Percentiles rank a stretch among this genome's conserved stretches.
These are phyloP conservation scores for Cabera pusaria DNA, from an alignment of 2,888 invertebrate genomes.

Conservation along the genomic window DNA sequence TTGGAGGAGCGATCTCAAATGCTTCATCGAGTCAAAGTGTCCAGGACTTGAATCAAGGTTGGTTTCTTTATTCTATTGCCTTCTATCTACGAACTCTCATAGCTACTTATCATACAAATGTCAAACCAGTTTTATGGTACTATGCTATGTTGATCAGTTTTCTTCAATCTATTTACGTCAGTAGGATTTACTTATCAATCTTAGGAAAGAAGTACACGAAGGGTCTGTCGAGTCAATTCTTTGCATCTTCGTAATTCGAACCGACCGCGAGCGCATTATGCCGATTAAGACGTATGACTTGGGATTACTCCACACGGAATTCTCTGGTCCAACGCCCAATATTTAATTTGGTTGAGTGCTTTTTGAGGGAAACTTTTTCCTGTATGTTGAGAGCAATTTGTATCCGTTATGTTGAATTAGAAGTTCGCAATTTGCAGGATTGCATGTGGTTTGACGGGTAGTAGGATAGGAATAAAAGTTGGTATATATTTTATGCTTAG, in stretches of 20 bases:
- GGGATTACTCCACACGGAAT: slow-evolving; percentile 63
- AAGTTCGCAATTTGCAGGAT: slow-evolving; percentile 53
- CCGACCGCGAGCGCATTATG: slow-evolving; percentile 72
- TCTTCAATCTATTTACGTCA: slow-evolving; percentile 45
- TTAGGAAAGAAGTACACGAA: slow-evolving; percentile 46
- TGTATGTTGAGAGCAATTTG: slow-evolving; percentile 74
- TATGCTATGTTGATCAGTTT: slow-evolving; percentile 19
- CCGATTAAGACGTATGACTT: slow-evolving; percentile 79
- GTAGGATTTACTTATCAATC: slow-evolving; percentile 59
- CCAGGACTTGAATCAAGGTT: slow-evolving; percentile 88
- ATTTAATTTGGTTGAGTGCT: slow-evolving; percentile 82
- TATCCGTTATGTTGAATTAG: slow-evolving; percentile 75
- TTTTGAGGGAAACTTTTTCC: slow-evolving; percentile 72
- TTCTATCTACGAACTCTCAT: slow-evolving; percentile 13
- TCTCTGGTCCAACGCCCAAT: slow-evolving; percentile 66
- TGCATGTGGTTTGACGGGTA: slow-evolving; percentile 53
- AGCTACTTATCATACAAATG: slow-evolving; percentile 17
- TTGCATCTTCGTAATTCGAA: slow-evolving; percentile 60
- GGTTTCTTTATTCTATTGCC: slow-evolving; percentile 38
- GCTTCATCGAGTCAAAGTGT: slow-evolving; percentile 93
- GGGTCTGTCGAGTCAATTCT: slow-evolving; percentile 69
- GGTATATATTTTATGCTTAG: no score
- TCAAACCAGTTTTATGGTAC: slow-evolving; percentile 15
- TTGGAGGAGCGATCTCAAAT: slow-evolving; percentile 89
- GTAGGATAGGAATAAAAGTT: no score